Conservation (phyloP, 1,140 invertebrate species). For the Leguminivora glycinivorella region DNA sequence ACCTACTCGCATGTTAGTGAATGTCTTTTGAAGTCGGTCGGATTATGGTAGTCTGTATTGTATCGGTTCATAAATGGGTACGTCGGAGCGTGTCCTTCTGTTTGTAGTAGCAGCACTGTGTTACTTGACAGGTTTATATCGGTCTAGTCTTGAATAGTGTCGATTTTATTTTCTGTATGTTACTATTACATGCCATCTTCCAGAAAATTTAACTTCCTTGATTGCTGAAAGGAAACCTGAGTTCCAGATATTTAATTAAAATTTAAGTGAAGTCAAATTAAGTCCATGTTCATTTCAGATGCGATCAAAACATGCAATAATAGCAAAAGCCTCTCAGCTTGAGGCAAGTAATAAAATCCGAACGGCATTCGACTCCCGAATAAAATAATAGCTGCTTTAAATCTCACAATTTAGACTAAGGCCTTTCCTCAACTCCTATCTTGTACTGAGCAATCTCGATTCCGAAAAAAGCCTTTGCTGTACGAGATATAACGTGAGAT, state of each 20-base stretch:
- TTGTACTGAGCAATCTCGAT: neutral
- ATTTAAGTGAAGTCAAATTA: too few relatives aligned
- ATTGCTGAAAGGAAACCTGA: too few relatives aligned
- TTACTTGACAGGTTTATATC: conserved; percentile 4
- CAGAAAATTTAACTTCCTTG: too few relatives aligned
- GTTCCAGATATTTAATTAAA: too few relatives aligned
- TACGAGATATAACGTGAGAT: neutral
- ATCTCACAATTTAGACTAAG: conserved; percentile 18
- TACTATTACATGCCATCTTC: neutral
- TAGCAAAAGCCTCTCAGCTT: neutral
- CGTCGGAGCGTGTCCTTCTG: neutral
- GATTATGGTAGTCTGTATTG: conserved; percentile 10
- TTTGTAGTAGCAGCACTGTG: neutral
- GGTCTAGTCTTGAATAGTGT: too few relatives aligned
- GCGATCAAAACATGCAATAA: neutral
- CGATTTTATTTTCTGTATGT: too few relatives aligned
- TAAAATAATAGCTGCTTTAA: conserved; percentile 18
- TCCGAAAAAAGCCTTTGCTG: neutral
- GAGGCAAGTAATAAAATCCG: neutral
- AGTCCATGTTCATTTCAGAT: too few relatives aligned
- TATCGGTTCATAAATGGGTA: neutral
- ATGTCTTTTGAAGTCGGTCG: conserved; percentile 7
- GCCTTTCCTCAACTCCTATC: conserved; percentile 12
- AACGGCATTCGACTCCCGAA: conserved; percentile 10
- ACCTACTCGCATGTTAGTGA: neutral